Evolutionary conservation across 1,140 invertebrate genomes (phyloP).

Genomic region (Gryllus bimaculatus): DNA sequence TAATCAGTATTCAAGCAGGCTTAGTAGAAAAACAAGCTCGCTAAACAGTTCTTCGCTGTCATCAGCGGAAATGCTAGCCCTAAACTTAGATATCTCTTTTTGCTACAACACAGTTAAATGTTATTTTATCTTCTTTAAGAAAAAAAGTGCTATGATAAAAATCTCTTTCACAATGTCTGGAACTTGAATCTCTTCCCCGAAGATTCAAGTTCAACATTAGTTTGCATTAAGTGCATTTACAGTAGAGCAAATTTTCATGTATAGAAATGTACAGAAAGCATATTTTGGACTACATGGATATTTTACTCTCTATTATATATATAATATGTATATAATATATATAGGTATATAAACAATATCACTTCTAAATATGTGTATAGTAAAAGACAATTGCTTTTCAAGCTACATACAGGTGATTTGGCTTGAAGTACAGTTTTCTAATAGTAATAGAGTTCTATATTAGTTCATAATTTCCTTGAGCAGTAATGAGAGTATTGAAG

Average conservation of each 20-base stretch:
- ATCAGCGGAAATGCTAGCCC: not conserved
- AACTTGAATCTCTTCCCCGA: slow-evolving; percentile 19
- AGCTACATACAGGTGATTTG: slow-evolving; percentile 1
- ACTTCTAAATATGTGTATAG: slow-evolving; percentile 5
- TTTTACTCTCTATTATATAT: not conserved
- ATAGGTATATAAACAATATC: slow-evolving; percentile 2
- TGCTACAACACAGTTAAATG: not conserved
- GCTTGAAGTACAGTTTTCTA: not conserved
- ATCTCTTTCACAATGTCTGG: not conserved
- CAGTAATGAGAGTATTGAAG: slow-evolving; percentile 4
- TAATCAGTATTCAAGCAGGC: not conserved
- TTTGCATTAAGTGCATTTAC: not conserved
- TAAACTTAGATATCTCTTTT: not conserved
- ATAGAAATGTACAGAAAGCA: not conserved
- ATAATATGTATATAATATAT: not conserved
- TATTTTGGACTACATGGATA: not conserved
- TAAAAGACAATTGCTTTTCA: not conserved
- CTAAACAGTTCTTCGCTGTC: not conserved
- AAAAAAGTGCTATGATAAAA: slow-evolving; percentile 7
- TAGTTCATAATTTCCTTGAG: not conserved
- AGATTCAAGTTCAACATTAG: slow-evolving; percentile 18
- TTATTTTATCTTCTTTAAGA: not conserved
- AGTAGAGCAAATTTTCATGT: not conserved
- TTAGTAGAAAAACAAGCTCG: slow-evolving; percentile 4
- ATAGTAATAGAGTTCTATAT: not conserved